Evolutionary conservation across 2,113 vertebrate genomes (phyloP).

Genomic region (Ariopsis seemanni): DNA sequence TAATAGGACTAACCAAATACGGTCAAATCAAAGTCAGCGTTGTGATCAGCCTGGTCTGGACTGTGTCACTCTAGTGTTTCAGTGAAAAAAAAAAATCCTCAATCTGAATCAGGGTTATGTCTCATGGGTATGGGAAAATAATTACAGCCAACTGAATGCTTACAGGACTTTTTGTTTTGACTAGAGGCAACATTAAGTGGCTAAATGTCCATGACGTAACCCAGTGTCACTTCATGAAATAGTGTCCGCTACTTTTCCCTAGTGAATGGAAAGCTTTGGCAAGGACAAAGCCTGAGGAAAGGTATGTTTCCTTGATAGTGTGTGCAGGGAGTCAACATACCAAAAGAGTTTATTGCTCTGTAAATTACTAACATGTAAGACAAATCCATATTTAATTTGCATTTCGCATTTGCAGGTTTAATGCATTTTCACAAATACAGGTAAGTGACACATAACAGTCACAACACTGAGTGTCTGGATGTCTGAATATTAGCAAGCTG

Average conservation of each 20-base stretch:
- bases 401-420: neutral
- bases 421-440: neutral
- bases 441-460: neutral
- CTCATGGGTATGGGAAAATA: slow-evolving; percentile 40
- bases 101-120: slow-evolving; percentile 16
- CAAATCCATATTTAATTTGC: neutral
- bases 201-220: slow-evolving; percentile 47
- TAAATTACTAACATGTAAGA: neutral
- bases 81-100: neutral
- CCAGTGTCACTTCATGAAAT: slow-evolving; percentile 39
- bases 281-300: slow-evolving; percentile 20
- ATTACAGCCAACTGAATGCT: slow-evolving; percentile 52
- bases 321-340: neutral
- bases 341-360: neutral
- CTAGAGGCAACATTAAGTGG: slow-evolving; percentile 45
- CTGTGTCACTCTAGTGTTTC: neutral
- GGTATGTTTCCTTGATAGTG: slow-evolving; percentile 9
- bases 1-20: slow-evolving; percentile 4
- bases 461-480: neutral
- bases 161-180: slow-evolving; percentile 50
- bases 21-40: slow-evolving; percentile 39
- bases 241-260: slow-evolving; percentile 3
- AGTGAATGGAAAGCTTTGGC: neutral
- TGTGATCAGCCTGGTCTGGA: neutral
- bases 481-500: neutral